Conservation (phyloP, 2,888 invertebrate genomes). For the Leptogaster cylindrica region DNA sequence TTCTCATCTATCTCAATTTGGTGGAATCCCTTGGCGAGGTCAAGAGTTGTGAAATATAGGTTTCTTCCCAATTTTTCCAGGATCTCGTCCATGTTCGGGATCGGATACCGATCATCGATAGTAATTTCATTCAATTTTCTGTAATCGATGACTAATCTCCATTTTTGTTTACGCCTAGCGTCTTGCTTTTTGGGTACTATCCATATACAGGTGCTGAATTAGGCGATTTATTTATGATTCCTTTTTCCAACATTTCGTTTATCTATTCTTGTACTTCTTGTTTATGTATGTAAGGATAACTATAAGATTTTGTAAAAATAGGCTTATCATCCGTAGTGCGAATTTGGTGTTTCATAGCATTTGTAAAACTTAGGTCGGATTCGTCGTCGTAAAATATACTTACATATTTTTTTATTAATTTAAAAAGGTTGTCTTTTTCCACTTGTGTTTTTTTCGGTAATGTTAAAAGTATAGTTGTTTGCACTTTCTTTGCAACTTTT, state of each 20-base stretch:
- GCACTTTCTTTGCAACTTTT: neutral
- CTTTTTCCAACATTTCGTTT: too few species aligned
- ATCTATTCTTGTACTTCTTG: too few species aligned
- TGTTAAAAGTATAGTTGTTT: constrained; percentile 14
- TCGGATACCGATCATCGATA: constrained; percentile 49
- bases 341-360: constrained; percentile 20
- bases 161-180: constrained; percentile 15
- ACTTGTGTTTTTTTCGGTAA: neutral
- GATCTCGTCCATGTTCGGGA: constrained; percentile 49
- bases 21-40: constrained; percentile 47
- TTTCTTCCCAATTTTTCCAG: constrained; percentile 50
- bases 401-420: constrained; percentile 6
- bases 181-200: constrained; percentile 12
- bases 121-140: constrained; percentile 47
- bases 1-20: constrained; percentile 43
- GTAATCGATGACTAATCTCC: constrained; percentile 29
- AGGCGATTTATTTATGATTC: neutral
- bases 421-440: neutral
- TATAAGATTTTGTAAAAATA: too few species aligned
- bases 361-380: constrained; percentile 4
- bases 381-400: neutral
- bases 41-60: constrained; percentile 50
- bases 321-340: constrained; percentile 18
- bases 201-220: constrained; percentile 9
- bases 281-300: too few species aligned